Conservation (phyloP, 2,797 vertebrate genomes). For the Danio tinwini region DNA sequence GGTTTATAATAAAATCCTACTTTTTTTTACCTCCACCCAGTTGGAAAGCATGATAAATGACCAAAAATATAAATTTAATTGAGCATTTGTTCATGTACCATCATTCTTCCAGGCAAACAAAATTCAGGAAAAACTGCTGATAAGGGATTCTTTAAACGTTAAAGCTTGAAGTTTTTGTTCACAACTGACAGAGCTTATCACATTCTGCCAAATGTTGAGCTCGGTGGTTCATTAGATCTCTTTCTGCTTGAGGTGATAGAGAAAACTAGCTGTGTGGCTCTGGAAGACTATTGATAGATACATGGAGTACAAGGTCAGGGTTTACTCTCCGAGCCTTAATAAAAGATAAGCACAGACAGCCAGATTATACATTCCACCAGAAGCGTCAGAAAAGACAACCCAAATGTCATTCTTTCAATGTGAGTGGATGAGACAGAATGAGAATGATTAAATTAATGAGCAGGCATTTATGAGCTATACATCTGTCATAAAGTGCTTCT, state of each 20-base stretch:
- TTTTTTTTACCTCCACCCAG: background rate
- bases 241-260: slow-evolving; percentile 1
- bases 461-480: background rate
- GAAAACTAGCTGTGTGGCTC: slow-evolving; percentile 1
- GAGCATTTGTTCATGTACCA: background rate
- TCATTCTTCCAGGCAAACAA: background rate
- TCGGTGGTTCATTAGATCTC: slow-evolving; percentile 25
- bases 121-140: background rate
- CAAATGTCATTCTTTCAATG: slow-evolving; percentile 6
- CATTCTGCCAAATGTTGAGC: background rate
- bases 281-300: background rate
- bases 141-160: background rate
- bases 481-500: background rate
- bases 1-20: background rate
- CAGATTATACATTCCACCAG: slow-evolving; percentile 5
- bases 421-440: background rate
- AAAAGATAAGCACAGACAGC: slow-evolving; percentile 25
- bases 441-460: background rate
- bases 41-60: background rate
- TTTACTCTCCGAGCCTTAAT: slow-evolving; percentile 28
- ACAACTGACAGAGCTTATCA: slow-evolving; percentile 1
- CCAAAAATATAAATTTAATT: background rate
- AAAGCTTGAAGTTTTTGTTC: background rate
- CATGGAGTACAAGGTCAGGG: slow-evolving; percentile 21
- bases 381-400: background rate